Percentiles rank a stretch among this genome's conserved stretches.
These are phyloP conservation scores for Cynopterus brachyotis DNA, from an alignment of 2,113 vertebrate genomes.

Conservation along the genomic window DNA sequence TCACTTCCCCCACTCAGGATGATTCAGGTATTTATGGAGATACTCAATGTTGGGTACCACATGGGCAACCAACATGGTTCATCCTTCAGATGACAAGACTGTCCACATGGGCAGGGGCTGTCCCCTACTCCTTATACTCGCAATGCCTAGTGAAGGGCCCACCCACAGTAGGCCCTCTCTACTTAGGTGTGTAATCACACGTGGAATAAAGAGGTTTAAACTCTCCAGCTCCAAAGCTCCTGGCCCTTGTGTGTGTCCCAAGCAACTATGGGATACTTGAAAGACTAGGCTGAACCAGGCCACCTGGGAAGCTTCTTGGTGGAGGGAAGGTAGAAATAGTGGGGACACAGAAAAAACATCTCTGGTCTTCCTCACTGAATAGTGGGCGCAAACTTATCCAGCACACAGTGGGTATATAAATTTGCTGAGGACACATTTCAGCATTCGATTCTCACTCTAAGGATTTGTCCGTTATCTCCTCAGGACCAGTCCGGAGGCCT, in stretches of 20 bases:
- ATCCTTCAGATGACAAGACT: background rate
- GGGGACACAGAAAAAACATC: background rate
- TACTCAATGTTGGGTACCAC: background rate
- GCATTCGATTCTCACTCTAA: background rate
- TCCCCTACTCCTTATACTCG: no score
- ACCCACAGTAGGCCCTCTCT: background rate
- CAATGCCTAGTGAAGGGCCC: fast-evolving
- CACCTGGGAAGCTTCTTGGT: background rate
- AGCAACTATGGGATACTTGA: background rate
- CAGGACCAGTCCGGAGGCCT: background rate
- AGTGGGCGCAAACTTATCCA: background rate
- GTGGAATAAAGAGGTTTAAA: background rate
- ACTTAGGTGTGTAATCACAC: background rate
- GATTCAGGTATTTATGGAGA: background rate
- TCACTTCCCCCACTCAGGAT: background rate
- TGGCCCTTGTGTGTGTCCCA: background rate
- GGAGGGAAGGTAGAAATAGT: background rate
- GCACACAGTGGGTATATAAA: background rate
- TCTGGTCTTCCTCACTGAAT: fast-evolving
- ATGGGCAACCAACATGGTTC: fast-evolving
- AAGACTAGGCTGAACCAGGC: background rate
- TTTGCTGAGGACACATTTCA: background rate
- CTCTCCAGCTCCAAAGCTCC: background rate
- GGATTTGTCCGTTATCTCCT: background rate
- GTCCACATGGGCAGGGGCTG: background rate